phyloP scores from a whole-genome alignment of 2,797 vertebrate genomes.

The Callimico goeldii region DNA sequence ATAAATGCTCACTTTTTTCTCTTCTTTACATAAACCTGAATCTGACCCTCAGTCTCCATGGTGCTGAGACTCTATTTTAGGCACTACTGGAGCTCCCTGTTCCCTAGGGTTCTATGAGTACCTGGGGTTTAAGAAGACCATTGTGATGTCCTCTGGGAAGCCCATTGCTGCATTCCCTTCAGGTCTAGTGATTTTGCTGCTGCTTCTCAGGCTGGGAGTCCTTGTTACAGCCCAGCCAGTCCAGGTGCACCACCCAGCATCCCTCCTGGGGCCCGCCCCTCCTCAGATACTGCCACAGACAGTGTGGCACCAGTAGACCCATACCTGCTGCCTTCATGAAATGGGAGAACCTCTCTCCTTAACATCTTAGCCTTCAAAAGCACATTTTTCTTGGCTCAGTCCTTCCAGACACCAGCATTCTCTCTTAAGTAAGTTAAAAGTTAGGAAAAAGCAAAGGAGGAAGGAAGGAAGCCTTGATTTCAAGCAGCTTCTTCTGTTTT shows the following conservation, averaged over 20 bases:
- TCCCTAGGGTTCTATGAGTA: background rate
- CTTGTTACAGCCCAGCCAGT: background rate
- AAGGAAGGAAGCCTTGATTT: background rate
- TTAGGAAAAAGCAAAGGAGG: background rate
- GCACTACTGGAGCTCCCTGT: background rate
- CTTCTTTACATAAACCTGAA: background rate
- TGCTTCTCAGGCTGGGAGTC: background rate
- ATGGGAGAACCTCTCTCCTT: background rate
- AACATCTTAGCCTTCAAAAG: background rate
- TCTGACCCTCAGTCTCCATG: background rate
- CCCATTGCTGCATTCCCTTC: fast-evolving
- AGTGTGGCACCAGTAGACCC: background rate
- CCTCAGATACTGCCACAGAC: fast-evolving
- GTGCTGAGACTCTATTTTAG: background rate
- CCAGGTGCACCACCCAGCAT: background rate
- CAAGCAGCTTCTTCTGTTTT: background rate
- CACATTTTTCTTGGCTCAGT: background rate
- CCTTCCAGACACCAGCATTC: background rate
- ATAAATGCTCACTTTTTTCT: background rate
- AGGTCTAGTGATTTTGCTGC: background rate
- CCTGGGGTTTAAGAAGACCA: background rate
- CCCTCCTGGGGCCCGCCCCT: background rate
- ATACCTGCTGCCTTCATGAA: too few relatives aligned
- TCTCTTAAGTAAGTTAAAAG: background rate
- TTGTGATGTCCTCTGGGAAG: background rate